phyloP scores from a whole-genome alignment of 1,140 invertebrate species.

The Helicoverpa zea region DNA sequence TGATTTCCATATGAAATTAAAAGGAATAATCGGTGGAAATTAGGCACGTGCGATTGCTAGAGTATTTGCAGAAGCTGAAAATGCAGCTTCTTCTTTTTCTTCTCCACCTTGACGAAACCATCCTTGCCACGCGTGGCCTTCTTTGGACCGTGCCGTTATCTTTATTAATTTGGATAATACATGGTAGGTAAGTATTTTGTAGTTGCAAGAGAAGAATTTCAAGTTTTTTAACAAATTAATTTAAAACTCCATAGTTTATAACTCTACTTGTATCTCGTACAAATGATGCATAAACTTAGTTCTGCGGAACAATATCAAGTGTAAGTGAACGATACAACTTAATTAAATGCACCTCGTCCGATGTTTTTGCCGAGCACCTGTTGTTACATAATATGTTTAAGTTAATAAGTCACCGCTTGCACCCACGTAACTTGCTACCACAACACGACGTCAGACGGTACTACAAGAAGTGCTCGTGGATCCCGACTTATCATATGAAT shows the following conservation, averaged over 20 bases:
- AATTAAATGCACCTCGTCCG: conserved; percentile 48
- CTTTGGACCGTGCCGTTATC: no score
- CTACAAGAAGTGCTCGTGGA: conserved; percentile 2
- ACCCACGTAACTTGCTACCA: conserved; percentile 22
- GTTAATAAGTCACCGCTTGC: conserved; percentile 56
- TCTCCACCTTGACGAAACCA: no score
- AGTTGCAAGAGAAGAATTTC: no score
- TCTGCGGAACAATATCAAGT: conserved; percentile 10
- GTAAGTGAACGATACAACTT: conserved; percentile 19
- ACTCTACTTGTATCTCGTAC: not conserved
- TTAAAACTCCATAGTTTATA: no score
- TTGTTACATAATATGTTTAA: conserved; percentile 56
- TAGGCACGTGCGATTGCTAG: no score
- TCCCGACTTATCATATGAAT: not conserved
- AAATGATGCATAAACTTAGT: not conserved
- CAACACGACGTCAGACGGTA: not conserved
- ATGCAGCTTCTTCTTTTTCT: no score
- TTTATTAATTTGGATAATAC: no score
- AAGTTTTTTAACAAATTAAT: no score
- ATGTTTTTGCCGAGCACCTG: conserved; percentile 48
- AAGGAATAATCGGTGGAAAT: not conserved
- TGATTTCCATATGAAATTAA: not conserved
- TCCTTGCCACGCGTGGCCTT: no score
- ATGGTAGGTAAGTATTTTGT: no score
- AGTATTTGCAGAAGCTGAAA: no score